Evolutionary conservation across 2,888 invertebrate genomes (phyloP), one percentile per base, ranked within the genome.

Genomic region (Pandemis heparana): DNA sequence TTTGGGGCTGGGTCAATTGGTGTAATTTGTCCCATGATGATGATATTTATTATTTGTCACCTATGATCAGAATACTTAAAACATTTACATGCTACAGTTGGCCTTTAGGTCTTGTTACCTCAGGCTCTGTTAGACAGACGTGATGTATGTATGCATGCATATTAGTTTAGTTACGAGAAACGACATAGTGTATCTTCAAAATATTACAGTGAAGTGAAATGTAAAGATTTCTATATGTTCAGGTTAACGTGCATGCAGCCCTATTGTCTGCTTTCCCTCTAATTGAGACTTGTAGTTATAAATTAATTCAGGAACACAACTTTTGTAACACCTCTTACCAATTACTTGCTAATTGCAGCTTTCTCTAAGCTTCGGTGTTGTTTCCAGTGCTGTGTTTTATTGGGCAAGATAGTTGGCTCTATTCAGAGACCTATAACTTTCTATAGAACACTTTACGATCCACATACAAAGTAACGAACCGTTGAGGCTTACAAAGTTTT

Each of bases 231-330:
- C 61, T 43, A 18, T 16, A 38, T 4, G 38, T 53, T 53, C 7
- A 41, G 39, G 53, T 70, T 61, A 70, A 74, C 65, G 16, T 18
- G 67, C 68, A 56, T 72, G 81, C 71, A 81, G 82, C 78, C 85
- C 87, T 87, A 88, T 89, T 89, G 88, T 91, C 79, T 86, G 83
- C 92, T 93, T 93, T 93, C 92, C 86, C 92, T 89, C 88, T 94
- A 92, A 93, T 94, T 92, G 91, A 87, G 80, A 80, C 89, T 88
- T 89, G 91, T 91, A 89, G 88, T 89, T 89, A 89, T 92, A 91
- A 90, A 91, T 90, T 91, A 87, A 90, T 89, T 90, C 89, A 87
- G 85, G 86, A 85, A 85, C 88, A 91, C 89, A 89, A 89, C 89
- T 92, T 91, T 91, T 90, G 92, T 91, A 92, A 90, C 91, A 92